A percentile compares a stretch with the other conserved stretches of the same genome.
Evolutionary conservation across 2,888 invertebrate species (phyloP).

Genomic region (Hipparchia semele): DNA sequence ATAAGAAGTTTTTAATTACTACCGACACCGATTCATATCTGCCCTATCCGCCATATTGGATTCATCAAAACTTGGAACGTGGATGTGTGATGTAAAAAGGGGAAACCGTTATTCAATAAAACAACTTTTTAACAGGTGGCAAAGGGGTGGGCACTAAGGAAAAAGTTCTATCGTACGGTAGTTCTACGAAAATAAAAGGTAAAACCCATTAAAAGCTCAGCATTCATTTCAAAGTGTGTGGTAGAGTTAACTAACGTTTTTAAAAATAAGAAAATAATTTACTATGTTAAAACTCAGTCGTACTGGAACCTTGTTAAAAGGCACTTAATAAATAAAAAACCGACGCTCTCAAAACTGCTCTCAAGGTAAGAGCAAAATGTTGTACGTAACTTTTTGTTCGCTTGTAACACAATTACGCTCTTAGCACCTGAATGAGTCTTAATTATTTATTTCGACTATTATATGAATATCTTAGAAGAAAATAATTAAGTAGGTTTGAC

Average conservation of each 20-base stretch:
- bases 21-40: too few species aligned
- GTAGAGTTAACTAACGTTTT: constrained; percentile 8
- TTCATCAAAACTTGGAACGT: background rate
- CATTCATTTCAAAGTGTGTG: constrained; percentile 5
- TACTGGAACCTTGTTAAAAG: constrained; percentile 11
- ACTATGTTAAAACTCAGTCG: background rate
- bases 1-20: too few species aligned
- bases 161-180: background rate
- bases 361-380: constrained; percentile 18
- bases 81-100: background rate
- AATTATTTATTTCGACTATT: background rate
- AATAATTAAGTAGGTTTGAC: too few species aligned
- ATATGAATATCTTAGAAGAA: background rate
- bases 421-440: constrained; percentile 23
- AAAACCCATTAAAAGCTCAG: constrained; percentile 5
- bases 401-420: constrained; percentile 26
- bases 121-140: constrained; percentile 2
- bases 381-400: constrained; percentile 26
- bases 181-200: constrained; percentile 3
- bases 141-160: background rate
- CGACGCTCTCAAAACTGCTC: constrained; percentile 16
- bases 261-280: constrained; percentile 1
- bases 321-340: constrained; percentile 20
- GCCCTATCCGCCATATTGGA: background rate
- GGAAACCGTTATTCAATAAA: background rate